These are phyloP conservation scores for Apantesis nais DNA, from an alignment of 2,888 invertebrate genomes.

Conservation along the genomic window DNA sequence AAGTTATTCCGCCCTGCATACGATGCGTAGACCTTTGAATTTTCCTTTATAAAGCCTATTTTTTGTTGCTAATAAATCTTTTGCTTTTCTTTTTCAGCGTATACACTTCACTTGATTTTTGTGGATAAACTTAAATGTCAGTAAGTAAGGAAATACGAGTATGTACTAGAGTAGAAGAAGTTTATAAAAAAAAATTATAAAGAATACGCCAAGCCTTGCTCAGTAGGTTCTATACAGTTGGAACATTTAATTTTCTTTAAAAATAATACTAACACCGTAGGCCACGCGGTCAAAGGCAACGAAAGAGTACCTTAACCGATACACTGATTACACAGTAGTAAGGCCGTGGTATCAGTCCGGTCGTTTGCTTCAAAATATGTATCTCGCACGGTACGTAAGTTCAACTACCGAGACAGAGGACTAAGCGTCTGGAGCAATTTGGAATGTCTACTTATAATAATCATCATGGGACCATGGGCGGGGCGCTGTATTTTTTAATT, in stretches of 20 bases:
- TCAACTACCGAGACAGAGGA: background rate
- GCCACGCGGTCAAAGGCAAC: too few species aligned
- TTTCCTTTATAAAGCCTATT: slow-evolving; percentile 53
- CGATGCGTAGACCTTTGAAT: slow-evolving; percentile 64
- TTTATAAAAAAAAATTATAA: too few species aligned
- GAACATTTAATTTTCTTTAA: too few species aligned
- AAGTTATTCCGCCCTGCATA: slow-evolving; percentile 80
- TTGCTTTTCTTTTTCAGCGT: slow-evolving; percentile 24
- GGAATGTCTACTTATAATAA: background rate
- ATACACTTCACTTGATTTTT: background rate
- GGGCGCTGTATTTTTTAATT: too few species aligned
- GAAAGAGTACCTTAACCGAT: too few species aligned
- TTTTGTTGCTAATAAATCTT: slow-evolving; percentile 45
- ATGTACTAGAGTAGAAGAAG: too few species aligned
- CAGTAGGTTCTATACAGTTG: too few species aligned
- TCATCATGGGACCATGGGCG: background rate
- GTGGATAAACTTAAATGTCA: background rate
- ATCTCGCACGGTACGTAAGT: background rate
- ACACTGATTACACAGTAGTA: too few species aligned
- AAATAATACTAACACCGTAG: too few species aligned
- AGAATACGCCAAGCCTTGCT: too few species aligned
- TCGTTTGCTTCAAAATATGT: background rate
- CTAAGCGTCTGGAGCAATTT: background rate
- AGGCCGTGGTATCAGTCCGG: too few species aligned
- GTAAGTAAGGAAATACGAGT: background rate